A percentile compares a stretch with the other conserved stretches of the same genome.
These are phyloP conservation scores for Cynopterus brachyotis DNA, from an alignment of 2,113 vertebrate genomes.

Conservation along the genomic window DNA sequence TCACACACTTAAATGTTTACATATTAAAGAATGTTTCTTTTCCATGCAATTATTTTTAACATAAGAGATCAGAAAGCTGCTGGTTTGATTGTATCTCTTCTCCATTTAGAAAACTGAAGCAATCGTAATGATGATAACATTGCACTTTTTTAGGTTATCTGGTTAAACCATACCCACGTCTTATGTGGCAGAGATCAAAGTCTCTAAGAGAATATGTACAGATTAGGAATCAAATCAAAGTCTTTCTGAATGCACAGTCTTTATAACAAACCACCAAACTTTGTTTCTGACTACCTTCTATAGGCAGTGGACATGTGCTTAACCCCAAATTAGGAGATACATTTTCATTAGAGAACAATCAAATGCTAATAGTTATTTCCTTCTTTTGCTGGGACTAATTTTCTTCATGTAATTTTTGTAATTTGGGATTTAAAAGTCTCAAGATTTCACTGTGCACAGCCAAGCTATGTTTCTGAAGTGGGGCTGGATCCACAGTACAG, in stretches of 20 bases:
- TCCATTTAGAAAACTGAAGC: neutral
- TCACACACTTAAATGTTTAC: neutral
- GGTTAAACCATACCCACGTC: neutral
- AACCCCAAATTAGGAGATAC: neutral
- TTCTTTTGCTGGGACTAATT: neutral
- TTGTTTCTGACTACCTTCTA: neutral
- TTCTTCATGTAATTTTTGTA: neutral
- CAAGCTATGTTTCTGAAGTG: neutral
- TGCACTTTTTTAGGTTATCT: neutral
- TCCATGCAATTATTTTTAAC: conserved; percentile 21
- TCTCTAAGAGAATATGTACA: neutral
- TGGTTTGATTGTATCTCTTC: neutral
- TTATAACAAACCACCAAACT: neutral
- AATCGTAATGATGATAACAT: neutral
- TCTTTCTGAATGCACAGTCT: neutral
- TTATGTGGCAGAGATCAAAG: neutral
- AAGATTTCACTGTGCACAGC: neutral
- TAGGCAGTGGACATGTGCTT: neutral
- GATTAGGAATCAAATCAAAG: neutral
- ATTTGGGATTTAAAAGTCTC: neutral
- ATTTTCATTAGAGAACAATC: neutral
- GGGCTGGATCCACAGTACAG: neutral
- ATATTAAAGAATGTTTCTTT: neutral
- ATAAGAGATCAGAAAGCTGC: neutral
- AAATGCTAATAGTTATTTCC: neutral